Conservation (phyloP, 2,888 invertebrate species). For the Anticlea derivata region DNA sequence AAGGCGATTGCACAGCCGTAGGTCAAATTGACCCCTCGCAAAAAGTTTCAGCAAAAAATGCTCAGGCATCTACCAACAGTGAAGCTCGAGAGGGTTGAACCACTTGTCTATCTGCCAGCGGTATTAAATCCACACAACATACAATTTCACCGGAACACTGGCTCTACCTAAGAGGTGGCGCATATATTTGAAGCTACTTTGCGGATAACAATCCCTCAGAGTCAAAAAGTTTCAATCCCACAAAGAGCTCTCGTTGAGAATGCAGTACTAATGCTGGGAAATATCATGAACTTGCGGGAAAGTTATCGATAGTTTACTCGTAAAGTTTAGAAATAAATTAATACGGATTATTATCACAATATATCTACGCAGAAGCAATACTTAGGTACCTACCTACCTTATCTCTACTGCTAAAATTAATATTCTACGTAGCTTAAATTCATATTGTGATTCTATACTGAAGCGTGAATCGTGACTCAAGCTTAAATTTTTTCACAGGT, state of each 20-base stretch:
- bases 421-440: too few species aligned
- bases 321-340: conserved; percentile 17
- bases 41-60: too few species aligned
- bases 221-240: conserved; percentile 81
- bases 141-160: conserved; percentile 6
- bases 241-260: conserved; percentile 69
- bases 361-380: neutral
- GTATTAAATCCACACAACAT: neutral
- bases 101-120: neutral
- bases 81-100: too few species aligned
- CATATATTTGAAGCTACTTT: conserved; percentile 69
- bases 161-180: conserved; percentile 37
- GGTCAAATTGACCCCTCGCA: too few species aligned
- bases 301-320: conserved; percentile 2
- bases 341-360: conserved; percentile 20
- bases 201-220: conserved; percentile 74
- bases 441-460: too few species aligned
- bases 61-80: too few species aligned
- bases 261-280: conserved; percentile 48
- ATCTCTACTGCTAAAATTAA: too few species aligned
- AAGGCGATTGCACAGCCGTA: too few species aligned
- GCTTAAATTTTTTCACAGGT: too few species aligned
- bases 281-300: neutral
- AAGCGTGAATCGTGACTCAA: too few species aligned
- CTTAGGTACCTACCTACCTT: too few species aligned